Evolutionary conservation across 1,140 invertebrate genomes (phyloP).

Genomic region (Camponotus floridanus): DNA sequence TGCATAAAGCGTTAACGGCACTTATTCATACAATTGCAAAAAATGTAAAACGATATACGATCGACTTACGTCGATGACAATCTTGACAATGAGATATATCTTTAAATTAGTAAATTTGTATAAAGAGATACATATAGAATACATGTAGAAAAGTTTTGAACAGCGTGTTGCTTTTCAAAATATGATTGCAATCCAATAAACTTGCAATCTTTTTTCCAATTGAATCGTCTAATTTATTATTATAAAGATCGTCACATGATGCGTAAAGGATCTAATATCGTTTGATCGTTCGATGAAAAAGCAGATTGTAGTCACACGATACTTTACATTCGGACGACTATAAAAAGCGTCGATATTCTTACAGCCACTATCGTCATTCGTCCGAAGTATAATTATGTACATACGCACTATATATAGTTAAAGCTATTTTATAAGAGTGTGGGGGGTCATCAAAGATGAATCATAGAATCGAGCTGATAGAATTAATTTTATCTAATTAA

Average conservation of each 20-base stretch:
- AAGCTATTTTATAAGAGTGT: neutral
- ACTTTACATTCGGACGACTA: neutral
- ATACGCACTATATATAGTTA: neutral
- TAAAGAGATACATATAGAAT: conserved; percentile 30
- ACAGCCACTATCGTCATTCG: conserved; percentile 1
- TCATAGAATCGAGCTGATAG: neutral
- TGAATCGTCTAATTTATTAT: neutral
- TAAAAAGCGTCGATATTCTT: neutral
- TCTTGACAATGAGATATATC: conserved; percentile 13
- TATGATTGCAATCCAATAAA: neutral
- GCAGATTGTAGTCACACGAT: conserved; percentile 3
- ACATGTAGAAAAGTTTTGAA: neutral
- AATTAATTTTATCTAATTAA: neutral
- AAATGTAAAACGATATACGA: conserved; percentile 1
- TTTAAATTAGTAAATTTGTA: conserved; percentile 8
- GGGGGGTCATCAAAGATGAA: neutral
- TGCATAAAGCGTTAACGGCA: conserved; percentile 41
- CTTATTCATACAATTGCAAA: conserved; percentile 39
- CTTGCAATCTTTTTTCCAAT: neutral
- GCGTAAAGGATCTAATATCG: conserved; percentile 19
- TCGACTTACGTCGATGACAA: conserved; percentile 27
- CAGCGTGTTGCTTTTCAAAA: neutral
- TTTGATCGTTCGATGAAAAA: conserved; percentile 5
- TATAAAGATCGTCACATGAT: conserved; percentile 11
- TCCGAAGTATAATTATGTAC: conserved; percentile 4